These are phyloP conservation scores for Podarcis siculus DNA, from an alignment of 2,797 vertebrate species.

Conservation along the genomic window DNA sequence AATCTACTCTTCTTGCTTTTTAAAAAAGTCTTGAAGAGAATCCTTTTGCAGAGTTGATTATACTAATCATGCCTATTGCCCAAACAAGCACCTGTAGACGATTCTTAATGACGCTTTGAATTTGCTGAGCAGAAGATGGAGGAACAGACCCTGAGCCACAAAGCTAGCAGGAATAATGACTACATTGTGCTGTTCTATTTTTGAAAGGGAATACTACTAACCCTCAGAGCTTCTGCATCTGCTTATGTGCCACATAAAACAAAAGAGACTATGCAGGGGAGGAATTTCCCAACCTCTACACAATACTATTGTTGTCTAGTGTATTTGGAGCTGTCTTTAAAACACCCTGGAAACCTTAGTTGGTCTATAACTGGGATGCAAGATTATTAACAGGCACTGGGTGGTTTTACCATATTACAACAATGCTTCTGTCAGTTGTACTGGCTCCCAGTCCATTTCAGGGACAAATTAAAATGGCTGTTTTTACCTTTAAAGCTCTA, in stretches of 20 bases:
- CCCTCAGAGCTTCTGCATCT: conserved; percentile 5
- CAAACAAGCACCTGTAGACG: conserved; percentile 36
- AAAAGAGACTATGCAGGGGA: background rate
- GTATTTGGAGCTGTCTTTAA: too few species aligned
- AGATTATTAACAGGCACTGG: too few species aligned
- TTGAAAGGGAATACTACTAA: background rate
- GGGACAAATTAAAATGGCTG: too few species aligned
- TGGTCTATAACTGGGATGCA: too few species aligned
- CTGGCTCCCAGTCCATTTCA: too few species aligned
- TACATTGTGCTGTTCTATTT: conserved; percentile 21
- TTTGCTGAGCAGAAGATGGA: background rate
- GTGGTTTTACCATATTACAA: too few species aligned
- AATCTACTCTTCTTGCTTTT: conserved; percentile 22
- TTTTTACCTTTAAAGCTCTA: too few species aligned
- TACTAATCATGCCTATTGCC: conserved; percentile 18
- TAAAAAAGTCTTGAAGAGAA: background rate
- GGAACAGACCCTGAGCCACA: conserved; percentile 31
- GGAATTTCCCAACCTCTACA: conserved; percentile 13
- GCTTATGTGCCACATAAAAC: background rate
- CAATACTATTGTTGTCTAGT: background rate
- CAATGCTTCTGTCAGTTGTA: too few species aligned
- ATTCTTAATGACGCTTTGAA: conserved; percentile 25
- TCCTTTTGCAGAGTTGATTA: background rate
- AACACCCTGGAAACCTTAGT: too few species aligned
- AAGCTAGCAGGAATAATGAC: background rate